These are phyloP conservation scores for Ariolimax columbianus DNA, from an alignment of 2,888 invertebrate genomes.

Conservation along the genomic window DNA sequence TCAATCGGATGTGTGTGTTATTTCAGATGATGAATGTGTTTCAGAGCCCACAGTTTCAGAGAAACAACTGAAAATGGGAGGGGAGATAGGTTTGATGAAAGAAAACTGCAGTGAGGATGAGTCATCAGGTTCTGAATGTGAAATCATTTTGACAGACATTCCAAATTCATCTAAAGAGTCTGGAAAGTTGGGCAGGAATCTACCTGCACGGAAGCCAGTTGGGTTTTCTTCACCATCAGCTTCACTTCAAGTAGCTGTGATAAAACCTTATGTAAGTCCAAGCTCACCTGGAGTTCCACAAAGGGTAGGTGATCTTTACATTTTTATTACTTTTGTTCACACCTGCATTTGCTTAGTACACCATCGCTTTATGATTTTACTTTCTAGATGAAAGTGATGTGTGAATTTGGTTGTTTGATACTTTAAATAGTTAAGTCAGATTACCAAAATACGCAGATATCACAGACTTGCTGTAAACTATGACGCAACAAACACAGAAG, in stretches of 20 bases:
- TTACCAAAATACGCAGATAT: too few species aligned
- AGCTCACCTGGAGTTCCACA: not conserved
- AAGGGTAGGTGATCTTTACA: not conserved
- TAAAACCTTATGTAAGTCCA: conserved; percentile 24
- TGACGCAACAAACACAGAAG: too few species aligned
- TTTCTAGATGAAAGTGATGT: too few species aligned
- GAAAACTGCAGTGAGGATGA: not conserved
- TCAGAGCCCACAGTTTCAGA: not conserved
- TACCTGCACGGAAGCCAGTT: conserved; percentile 11
- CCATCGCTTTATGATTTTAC: too few species aligned
- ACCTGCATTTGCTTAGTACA: too few species aligned
- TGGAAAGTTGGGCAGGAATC: not conserved
- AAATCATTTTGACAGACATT: not conserved
- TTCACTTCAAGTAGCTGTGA: conserved; percentile 22
- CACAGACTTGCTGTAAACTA: too few species aligned
- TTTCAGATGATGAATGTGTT: conserved; percentile 25
- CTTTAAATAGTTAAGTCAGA: too few species aligned
- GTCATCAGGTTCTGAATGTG: conserved; percentile 12
- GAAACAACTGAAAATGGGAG: not conserved
- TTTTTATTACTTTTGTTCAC: not conserved
- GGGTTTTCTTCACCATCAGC: conserved; percentile 11
- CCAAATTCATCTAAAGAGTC: not conserved
- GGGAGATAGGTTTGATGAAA: not conserved
- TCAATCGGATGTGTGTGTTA: not conserved
- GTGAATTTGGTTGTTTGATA: too few species aligned